Percentiles rank a stretch among this genome's conserved stretches.
phyloP scores from a whole-genome alignment of 1,140 invertebrate species.

The roundworm (Caenorhabditis elegans) region DNA sequence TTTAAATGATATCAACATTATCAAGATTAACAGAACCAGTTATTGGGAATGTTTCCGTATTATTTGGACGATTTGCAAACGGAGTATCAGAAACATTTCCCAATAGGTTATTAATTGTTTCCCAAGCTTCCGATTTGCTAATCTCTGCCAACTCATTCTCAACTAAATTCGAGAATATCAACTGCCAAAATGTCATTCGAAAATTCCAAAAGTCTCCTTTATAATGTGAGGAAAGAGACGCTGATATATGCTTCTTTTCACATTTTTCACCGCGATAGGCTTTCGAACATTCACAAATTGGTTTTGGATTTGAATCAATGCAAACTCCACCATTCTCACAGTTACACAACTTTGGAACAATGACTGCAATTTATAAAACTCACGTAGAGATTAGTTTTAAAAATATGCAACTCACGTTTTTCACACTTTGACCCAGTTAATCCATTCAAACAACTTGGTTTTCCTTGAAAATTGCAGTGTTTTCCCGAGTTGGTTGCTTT shows the following conservation, averaged over 20 bases:
- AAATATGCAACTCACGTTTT: neutral
- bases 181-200: neutral
- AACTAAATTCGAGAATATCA: neutral
- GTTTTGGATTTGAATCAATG: neutral
- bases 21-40: constrained; percentile 1
- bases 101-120: neutral
- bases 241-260: neutral
- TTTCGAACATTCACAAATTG: neutral
- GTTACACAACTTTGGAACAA: neutral
- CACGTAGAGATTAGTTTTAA: neutral
- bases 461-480: neutral
- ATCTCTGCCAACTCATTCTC: neutral
- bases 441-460: neutral
- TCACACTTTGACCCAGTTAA: neutral
- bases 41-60: neutral
- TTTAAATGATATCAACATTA: neutral
- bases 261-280: neutral
- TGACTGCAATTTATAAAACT: neutral
- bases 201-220: neutral
- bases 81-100: neutral
- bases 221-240: neutral
- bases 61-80: neutral
- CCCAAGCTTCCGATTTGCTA: neutral
- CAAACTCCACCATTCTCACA: neutral
- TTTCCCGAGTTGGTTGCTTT: neutral